Percentiles rank a stretch among this genome's conserved stretches.
These are phyloP conservation scores for Parnassius mnemosyne DNA, from an alignment of 2,888 invertebrate genomes.

Conservation along the genomic window DNA sequence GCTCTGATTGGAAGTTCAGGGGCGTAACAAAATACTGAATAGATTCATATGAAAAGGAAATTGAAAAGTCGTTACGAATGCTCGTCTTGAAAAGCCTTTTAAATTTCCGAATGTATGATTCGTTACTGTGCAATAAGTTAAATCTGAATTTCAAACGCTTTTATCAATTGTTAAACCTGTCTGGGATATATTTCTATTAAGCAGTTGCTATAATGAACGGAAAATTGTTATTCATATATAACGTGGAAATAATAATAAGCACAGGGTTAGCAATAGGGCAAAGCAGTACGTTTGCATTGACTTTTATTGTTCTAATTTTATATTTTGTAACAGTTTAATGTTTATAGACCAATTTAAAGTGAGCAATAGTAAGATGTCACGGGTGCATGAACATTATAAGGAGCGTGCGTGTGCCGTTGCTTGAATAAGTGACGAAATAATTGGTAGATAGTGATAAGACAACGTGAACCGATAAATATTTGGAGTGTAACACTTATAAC, in stretches of 20 bases:
- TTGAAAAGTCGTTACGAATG: slow-evolving; percentile 71
- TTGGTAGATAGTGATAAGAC: slow-evolving; percentile 36
- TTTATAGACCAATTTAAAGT: slow-evolving; percentile 49
- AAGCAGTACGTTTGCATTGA: slow-evolving; percentile 52
- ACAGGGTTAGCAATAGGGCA: slow-evolving; percentile 29
- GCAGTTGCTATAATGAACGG: slow-evolving; percentile 23
- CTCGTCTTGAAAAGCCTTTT: slow-evolving; percentile 55
- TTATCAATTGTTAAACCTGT: slow-evolving; percentile 26
- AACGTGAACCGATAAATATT: slow-evolving; percentile 32
- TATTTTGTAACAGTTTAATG: slow-evolving; percentile 23
- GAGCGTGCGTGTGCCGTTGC: slow-evolving; percentile 39
- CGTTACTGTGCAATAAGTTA: slow-evolving; percentile 47
- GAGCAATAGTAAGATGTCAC: slow-evolving; percentile 53
- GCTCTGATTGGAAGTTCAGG: slow-evolving; percentile 60
- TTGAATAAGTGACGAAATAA: slow-evolving; percentile 44
- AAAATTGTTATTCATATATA: background rate
- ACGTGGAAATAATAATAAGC: slow-evolving; percentile 2
- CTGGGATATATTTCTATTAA: slow-evolving; percentile 24
- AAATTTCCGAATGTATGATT: slow-evolving; percentile 64
- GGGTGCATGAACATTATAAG: slow-evolving; percentile 60
- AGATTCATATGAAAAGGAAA: slow-evolving; percentile 71
- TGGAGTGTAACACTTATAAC: slow-evolving; percentile 32
- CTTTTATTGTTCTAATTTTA: slow-evolving; percentile 37
- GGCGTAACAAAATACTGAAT: slow-evolving; percentile 67
- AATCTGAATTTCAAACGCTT: slow-evolving; percentile 28